A percentile compares a stretch with the other conserved stretches of the same genome.
These are phyloP conservation scores for Apogon talboti DNA, from an alignment of 2,797 vertebrate genomes.

Conservation along the genomic window DNA sequence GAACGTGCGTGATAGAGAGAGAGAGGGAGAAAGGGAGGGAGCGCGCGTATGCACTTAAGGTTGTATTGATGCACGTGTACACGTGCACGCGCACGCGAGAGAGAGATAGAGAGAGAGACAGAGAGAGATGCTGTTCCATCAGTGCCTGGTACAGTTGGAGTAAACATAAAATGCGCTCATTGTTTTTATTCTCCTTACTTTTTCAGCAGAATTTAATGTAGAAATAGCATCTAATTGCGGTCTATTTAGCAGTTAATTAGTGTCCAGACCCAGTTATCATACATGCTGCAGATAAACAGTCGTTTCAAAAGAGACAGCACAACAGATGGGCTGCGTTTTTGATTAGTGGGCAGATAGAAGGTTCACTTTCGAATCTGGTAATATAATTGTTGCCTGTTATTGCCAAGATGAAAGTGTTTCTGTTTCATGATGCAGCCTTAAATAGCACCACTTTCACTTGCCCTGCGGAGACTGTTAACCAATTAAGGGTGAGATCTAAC, in stretches of 20 bases:
- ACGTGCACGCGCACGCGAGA: conserved; percentile 45
- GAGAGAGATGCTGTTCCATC: conserved; percentile 58
- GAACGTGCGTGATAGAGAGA: conserved; percentile 61
- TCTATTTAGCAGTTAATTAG: conserved; percentile 81
- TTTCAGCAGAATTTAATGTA: conserved; percentile 65
- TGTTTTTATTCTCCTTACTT: conserved; percentile 55
- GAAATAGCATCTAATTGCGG: conserved; percentile 77
- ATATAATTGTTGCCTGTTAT: conserved; percentile 89
- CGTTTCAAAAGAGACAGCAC: conserved; percentile 81
- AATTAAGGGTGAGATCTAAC: conserved; percentile 87
- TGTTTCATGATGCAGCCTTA: conserved; percentile 85
- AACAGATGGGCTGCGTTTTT: conserved; percentile 87
- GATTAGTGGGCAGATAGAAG: conserved; percentile 86
- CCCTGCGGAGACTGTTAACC: conserved; percentile 87
- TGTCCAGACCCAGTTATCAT: conserved; percentile 82
- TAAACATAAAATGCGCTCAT: conserved; percentile 69
- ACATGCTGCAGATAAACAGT: conserved; percentile 81
- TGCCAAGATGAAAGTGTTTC: conserved; percentile 87
- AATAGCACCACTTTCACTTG: conserved; percentile 86
- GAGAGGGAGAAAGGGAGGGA: conserved; percentile 42
- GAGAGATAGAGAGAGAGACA: conserved; percentile 27
- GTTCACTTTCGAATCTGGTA: conserved; percentile 84
- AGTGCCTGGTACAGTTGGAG: conserved; percentile 60
- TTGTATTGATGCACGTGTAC: conserved; percentile 68
- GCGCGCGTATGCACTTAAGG: conserved; percentile 57